Evolutionary conservation across 2,113 vertebrate species (phyloP), one percentile per base, ranked within the genome.

Genomic region (Atlantisia rogersi): DNA sequence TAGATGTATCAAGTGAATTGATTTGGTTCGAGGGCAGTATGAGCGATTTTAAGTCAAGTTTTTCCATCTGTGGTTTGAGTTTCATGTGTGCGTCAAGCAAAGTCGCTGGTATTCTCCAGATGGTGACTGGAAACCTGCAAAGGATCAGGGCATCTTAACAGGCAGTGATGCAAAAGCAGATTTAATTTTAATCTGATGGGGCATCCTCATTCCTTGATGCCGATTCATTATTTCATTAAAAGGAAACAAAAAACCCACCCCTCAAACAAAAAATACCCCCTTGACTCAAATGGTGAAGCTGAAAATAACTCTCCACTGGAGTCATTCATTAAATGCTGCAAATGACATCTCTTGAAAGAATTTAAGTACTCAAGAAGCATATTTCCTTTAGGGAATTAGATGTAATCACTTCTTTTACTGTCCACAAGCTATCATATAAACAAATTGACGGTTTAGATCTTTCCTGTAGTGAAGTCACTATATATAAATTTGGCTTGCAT

Each of bases 1-100:
- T 5, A 12, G 15, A 2, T 8, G 44, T 2, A 3, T 9, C 2
- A 42, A 28, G 58, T 1, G 40, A 44, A 25, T 6, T 15, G 26
- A 19, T 6, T n/a, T 37, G 1, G 42, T 62, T 24, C 26, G 39
- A 83, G 73, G n/a, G 31, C 3, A 10, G 14, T 11, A 0, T 0
- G 44, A n/a, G 48, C 10, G 3, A 24, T 28, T 32, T 14, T 18
- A 12, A 46, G 28, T 24, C 7, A 3, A 1, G 12, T n/a, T 68
- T 35, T 71, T 21, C 35, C 6, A 26, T 5, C 17, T 9, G 9
- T 6, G 25, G 10, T 4, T 14, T 10, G 42, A 26, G 58, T 16
- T 37, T 6, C 3, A 2, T 2, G 7, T 12, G 0, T 3, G 25
- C 12, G 39, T 29, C 9, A 2, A 35, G 56, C 3, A 2, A 20